phyloP scores from a whole-genome alignment of 2,888 invertebrate genomes.

The Drosophila neutralis region DNA sequence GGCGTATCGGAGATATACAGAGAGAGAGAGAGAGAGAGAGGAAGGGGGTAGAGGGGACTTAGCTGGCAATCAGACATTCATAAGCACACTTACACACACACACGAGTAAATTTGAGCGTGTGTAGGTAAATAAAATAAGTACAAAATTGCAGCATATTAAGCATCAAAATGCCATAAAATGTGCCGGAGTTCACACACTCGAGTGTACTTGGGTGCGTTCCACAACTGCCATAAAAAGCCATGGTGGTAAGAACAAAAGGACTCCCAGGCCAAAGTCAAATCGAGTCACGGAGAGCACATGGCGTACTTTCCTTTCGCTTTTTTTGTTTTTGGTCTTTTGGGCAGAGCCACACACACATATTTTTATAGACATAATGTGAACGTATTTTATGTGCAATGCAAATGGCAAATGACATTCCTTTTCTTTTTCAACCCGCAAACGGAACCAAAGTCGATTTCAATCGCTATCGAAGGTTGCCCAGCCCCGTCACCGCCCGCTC shows the following conservation, averaged over 20 bases:
- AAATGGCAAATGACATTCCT: slow-evolving; percentile 78
- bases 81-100: slow-evolving; percentile 17
- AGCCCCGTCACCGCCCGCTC: neutral
- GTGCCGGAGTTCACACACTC: slow-evolving; percentile 66
- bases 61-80: slow-evolving; percentile 61
- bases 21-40: neutral
- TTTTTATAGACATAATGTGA: slow-evolving; percentile 15
- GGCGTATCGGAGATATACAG: neutral
- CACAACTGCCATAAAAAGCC: slow-evolving; percentile 53
- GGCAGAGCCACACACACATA: slow-evolving; percentile 3
- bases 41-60: neutral
- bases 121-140: slow-evolving; percentile 74
- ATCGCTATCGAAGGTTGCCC: slow-evolving; percentile 66
- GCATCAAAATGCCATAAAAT: slow-evolving; percentile 77
- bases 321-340: slow-evolving; percentile 7
- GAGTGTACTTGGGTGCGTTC: slow-evolving; percentile 62
- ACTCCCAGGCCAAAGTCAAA: slow-evolving; percentile 13
- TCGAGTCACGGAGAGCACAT: slow-evolving; percentile 24
- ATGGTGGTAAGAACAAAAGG: slow-evolving; percentile 29
- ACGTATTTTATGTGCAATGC: slow-evolving; percentile 56
- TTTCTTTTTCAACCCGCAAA: slow-evolving; percentile 31
- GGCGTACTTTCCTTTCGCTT: slow-evolving; percentile 5
- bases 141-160: slow-evolving; percentile 74
- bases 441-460: slow-evolving; percentile 72
- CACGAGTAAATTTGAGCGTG: slow-evolving; percentile 18